phyloP scores from a whole-genome alignment of 2,113 vertebrate species.

The Cettia cetti region DNA sequence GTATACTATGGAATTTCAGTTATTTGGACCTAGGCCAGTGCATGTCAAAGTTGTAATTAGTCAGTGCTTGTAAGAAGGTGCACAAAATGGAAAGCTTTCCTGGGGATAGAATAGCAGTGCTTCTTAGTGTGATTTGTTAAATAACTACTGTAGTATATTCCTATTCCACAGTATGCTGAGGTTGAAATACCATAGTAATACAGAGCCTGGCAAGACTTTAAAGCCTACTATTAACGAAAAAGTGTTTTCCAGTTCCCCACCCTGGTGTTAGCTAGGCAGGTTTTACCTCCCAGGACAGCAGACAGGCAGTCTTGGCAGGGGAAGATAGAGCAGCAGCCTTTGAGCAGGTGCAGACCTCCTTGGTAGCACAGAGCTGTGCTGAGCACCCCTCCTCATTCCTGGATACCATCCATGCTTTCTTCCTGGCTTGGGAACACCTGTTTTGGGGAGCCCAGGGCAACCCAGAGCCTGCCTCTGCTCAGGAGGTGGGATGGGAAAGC shows the following conservation, averaged over 20 bases:
- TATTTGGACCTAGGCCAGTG: not conserved
- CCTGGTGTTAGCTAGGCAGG: not conserved
- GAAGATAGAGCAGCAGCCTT: not conserved
- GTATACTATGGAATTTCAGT: not conserved
- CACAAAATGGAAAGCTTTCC: not conserved
- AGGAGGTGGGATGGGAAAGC: not conserved
- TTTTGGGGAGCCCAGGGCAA: not conserved
- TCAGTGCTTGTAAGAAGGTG: not conserved
- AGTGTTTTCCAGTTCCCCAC: not conserved
- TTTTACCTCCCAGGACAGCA: not conserved
- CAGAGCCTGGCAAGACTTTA: not conserved
- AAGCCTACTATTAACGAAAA: not conserved
- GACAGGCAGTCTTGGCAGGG: not conserved
- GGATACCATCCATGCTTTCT: not conserved
- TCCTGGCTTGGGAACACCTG: accelerated
- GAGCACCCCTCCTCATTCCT: accelerated
- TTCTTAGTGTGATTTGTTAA: not conserved
- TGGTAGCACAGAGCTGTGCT: accelerated
- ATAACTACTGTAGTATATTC: not conserved
- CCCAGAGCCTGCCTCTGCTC: not conserved
- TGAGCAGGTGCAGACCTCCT: not conserved
- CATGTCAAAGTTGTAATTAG: not conserved
- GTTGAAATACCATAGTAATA: not conserved
- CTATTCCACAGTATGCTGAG: not conserved
- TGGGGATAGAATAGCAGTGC: not conserved